A percentile compares a stretch with the other conserved stretches of the same genome.
phyloP scores from a whole-genome alignment of 2,797 vertebrate species.

The Neoniphon sammara region DNA sequence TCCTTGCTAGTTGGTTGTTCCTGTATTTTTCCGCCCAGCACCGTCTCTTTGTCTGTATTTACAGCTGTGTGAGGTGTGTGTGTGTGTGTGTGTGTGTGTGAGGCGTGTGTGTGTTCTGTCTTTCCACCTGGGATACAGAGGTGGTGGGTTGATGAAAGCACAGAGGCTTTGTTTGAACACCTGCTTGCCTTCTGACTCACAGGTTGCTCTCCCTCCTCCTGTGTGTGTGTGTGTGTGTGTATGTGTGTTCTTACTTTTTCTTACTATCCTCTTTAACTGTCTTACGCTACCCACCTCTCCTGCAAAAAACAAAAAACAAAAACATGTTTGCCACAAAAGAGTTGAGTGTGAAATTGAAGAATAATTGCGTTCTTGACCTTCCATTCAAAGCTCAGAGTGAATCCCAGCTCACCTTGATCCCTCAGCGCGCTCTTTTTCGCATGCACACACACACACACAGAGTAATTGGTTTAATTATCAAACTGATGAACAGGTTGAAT shows the following conservation, averaged over 20 bases:
- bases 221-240: slow-evolving; percentile 10
- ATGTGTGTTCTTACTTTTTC: neutral
- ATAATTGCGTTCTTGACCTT: neutral
- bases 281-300: neutral
- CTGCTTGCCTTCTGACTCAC: slow-evolving; percentile 76
- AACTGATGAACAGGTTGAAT: neutral
- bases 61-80: slow-evolving; percentile 18
- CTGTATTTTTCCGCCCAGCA: slow-evolving; percentile 50
- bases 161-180: slow-evolving; percentile 83
- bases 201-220: slow-evolving; percentile 50
- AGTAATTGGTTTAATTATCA: neutral
- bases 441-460: too few species aligned
- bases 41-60: slow-evolving; percentile 37
- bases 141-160: slow-evolving; percentile 74
- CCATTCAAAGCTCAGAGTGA: neutral
- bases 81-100: slow-evolving; percentile 25
- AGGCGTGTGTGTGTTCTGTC: slow-evolving; percentile 39
- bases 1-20: neutral
- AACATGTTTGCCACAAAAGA: too few species aligned
- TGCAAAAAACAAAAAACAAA: too few species aligned
- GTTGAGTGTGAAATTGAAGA: neutral
- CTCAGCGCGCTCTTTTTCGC: neutral
- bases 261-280: slow-evolving; percentile 9
- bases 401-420: neutral
- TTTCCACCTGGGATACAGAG: slow-evolving; percentile 71